Conservation (phyloP, 2,888 invertebrate genomes). For the Lithophane socia region DNA sequence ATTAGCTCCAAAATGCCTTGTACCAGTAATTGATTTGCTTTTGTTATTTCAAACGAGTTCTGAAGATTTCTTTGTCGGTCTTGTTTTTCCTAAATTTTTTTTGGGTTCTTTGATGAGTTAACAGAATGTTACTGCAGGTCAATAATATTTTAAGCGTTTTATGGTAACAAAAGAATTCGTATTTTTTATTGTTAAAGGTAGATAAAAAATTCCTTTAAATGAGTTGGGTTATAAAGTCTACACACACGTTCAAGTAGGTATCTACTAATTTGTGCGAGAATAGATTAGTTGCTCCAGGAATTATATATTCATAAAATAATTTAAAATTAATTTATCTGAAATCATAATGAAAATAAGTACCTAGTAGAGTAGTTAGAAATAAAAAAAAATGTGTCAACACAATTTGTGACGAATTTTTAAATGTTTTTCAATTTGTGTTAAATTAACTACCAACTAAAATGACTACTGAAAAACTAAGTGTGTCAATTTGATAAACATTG, state of each 20-base stretch:
- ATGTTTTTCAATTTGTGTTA: too few relatives aligned
- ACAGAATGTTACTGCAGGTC: neutral
- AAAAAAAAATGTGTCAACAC: neutral
- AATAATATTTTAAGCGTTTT: neutral
- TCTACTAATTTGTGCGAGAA: neutral
- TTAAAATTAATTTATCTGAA: neutral
- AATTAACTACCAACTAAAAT: too few relatives aligned
- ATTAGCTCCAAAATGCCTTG: slow-evolving; percentile 60
- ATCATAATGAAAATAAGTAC: neutral
- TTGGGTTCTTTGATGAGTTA: neutral
- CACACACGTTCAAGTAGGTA: neutral
- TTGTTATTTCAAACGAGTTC: slow-evolving; percentile 48
- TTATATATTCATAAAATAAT: too few relatives aligned
- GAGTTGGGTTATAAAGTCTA: neutral
- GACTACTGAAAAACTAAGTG: too few relatives aligned
- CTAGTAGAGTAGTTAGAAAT: too few relatives aligned
- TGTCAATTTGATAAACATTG: too few relatives aligned
- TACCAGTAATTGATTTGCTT: slow-evolving; percentile 66
- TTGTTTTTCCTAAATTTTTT: slow-evolving; percentile 28
- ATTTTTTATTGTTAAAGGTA: neutral
- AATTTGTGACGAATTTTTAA: neutral
- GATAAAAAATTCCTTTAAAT: neutral
- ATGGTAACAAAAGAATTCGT: too few relatives aligned
- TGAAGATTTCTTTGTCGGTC: slow-evolving; percentile 52
- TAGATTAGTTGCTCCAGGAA: neutral